Evolutionary conservation across 2,888 invertebrate genomes (phyloP).

Genomic region (Cheiracanthium punctorium): DNA sequence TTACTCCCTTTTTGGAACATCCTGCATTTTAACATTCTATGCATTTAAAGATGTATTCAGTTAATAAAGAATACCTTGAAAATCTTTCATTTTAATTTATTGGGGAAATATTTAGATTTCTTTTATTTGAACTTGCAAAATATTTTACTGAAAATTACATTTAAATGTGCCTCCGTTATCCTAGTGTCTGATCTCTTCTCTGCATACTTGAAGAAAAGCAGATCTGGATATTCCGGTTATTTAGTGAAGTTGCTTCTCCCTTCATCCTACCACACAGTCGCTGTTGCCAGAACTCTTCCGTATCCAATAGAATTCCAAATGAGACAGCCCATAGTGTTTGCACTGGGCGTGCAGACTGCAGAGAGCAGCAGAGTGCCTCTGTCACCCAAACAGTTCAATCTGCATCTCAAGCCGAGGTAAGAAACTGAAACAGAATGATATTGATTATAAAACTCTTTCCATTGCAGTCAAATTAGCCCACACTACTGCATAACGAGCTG

Average conservation of each 20-base stretch:
- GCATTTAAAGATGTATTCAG: too few species aligned
- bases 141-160: too few species aligned
- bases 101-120: too few species aligned
- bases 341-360: constrained; percentile 34
- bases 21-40: too few species aligned
- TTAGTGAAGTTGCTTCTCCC: constrained; percentile 68
- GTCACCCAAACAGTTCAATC: neutral
- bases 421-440: too few species aligned
- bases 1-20: too few species aligned
- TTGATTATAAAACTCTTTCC: too few species aligned
- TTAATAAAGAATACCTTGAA: too few species aligned
- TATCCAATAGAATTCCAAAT: constrained; percentile 67
- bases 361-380: neutral
- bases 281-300: constrained; percentile 55
- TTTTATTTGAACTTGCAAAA: too few species aligned
- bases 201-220: neutral
- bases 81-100: too few species aligned
- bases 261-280: constrained; percentile 42
- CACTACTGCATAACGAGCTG: too few species aligned
- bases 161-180: neutral
- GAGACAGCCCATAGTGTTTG: constrained; percentile 63
- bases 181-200: constrained; percentile 19
- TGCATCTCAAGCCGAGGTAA: constrained; percentile 36
- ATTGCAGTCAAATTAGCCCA: too few species aligned
- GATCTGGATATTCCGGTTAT: constrained; percentile 23